Base-by-base conservation (phyloP, 2,113 vertebrate species). In the Meriones unguiculatus region DNA sequence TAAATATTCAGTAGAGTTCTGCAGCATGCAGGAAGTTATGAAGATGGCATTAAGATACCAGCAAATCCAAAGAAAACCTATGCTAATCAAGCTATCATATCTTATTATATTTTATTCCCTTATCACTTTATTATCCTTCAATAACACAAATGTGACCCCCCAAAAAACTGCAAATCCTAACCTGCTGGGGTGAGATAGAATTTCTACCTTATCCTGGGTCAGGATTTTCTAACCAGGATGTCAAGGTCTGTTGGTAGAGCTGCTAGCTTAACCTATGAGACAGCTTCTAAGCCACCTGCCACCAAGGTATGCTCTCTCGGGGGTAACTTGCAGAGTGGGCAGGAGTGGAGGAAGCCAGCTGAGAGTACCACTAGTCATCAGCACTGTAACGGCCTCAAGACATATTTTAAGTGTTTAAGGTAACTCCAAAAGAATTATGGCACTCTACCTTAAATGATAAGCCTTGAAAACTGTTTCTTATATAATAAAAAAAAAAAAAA, bases 1-100 rank as follows among this genome's bases (percentile, higher is more conserved):
- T 98, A 97, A 98, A 97, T 98, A 98, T 98, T 98, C 95, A 95
- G 76, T 76, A 97, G 96, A 94, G 86, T 97, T 91, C 86, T 97
- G 88, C 93, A 96, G 75, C 97, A 95, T 87, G 41, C 97, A 97
- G 97, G 97, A 98, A 97, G 89, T 97, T 98, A 95, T 82, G 88
- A 98, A 98, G 97, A 98, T 96, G 92, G 95, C 95, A 86, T 90
- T 98, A 92, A 95, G 95, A 97, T 97, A 97, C 50, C 77, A 64
- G 35, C 97, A 98, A 98, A 96, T 98, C 93, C 95, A 97, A 94
- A 90, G 91, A 98, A 98, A 97, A 92, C 87, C 80, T 97, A n/a
- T 96, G 95, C 84, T 98, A 97, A 90, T 98, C 96, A 93, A 97
- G 92, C 90, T 96, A 97, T 90, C 92, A 93, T n/a, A 93, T 97